Base-by-base conservation (phyloP, 2,797 vertebrate genomes). In the Argyrosomus regius region DNA sequence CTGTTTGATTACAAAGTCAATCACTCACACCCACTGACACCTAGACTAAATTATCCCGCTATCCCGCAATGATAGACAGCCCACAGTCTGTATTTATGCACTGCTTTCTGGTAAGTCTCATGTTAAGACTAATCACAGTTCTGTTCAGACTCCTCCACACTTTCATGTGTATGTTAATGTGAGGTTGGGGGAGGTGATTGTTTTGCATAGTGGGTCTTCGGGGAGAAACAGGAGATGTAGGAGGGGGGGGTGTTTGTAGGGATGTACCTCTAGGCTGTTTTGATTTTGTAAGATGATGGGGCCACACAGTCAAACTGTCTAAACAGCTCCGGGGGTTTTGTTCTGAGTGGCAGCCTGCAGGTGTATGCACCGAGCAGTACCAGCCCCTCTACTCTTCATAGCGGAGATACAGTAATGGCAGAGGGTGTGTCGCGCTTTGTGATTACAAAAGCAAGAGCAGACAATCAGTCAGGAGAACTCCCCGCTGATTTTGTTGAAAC, bases 1-100 rank as follows among this genome's bases (percentile, higher is more conserved):
- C 75, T 84, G 83, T 91, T 88, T 92, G 90, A 93, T 94, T 93
- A 88, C 89, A 77, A 85, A 92, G 89, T 91, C 89, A 92, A 88
- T 91, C 90, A 88, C 82, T 90, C 88, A 83, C 87, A 81, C 89
- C 84, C 85, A 89, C 89, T 85, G 87, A 89, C 82, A 90, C 89
- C 85, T 72, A 45, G 68, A 79, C 77, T 77, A 74, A 90, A 87
- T 90, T 84, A 91, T 83, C 77, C 74, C 6, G 71, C 83, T 26
- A 59, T 73, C 72, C 72, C 43, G 20, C 67, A 4, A 79, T 83
- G 89, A 91, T 50, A 70, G 85, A 81, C 87, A 88, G 83, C 85
- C 78, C 72, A 72, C 82, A 45, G 61, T 57, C 39, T 69, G 78
- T 72, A 78, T 84, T 83, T 45, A 74, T 80, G 75, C 63, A 45